Base-by-base conservation (phyloP, 2,113 vertebrate genomes). In the Triplophysa tibetana region DNA sequence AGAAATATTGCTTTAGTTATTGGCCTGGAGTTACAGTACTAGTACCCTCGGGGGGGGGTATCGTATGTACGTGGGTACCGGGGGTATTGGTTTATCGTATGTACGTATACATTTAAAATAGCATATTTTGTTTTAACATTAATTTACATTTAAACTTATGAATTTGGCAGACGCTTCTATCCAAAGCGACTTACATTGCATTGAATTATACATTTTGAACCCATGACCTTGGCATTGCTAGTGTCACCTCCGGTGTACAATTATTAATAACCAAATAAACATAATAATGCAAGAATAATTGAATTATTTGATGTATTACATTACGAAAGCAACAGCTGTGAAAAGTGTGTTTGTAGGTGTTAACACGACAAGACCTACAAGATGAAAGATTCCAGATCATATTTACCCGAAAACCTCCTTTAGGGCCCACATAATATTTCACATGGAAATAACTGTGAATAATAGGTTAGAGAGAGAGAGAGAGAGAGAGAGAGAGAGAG, bases 1-100 rank as follows among this genome's bases (percentile, higher is more conserved):
- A 23, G 43, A 75, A 64, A 75, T 75, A 75, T 75, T 75, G 73
- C 63, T 75, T 75, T 62, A 62, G 58, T 75, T 75, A 63, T 75
- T 75, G 60, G 16, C n/a, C 23, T 48, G 60, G 41, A 64, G 73
- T 16, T 63, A 52, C 50, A 52, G 48, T 50, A 75, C 33, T 38
- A 63, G 29, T 75, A 56, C 72, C 38, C 12, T 75, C 63, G 17
- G 41, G 41, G 19, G 43, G 58, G 45, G 41, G 11, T 75, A 52
- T 52, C 50, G 11, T 50, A 12, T 50, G 11, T 50, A 9, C n/a
- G n/a, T n/a, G n/a, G n/a, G n/a, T n/a, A n/a, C n/a, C n/a, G 41
- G 19, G 43, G 58, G 45, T 23, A 7, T 75, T 24, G 24, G 24
- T 24, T 24, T 24, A 52, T 52, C 50, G 12, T 50, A 13, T 50